Base-by-base conservation (phyloP, 2,797 vertebrate species). In the Nyctalus aviator region DNA sequence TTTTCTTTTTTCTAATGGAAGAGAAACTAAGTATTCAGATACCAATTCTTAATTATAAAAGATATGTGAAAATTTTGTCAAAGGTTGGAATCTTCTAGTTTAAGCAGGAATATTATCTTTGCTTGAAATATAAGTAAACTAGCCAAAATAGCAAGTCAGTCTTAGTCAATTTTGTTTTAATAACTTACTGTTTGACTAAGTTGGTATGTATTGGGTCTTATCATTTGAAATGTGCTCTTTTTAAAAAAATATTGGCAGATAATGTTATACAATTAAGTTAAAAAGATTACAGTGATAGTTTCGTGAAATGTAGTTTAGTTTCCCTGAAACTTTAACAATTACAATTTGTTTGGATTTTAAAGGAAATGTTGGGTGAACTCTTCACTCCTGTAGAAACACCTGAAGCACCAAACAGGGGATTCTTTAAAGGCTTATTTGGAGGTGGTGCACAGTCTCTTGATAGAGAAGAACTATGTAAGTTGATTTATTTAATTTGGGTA, bases 331-430 rank as follows among this genome's bases (percentile, higher is more conserved):
- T 88, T 78, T 94, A 95, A 91, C 77, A 90, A 72, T 94, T 76
- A 37, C 9, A 37, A 95, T 91, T 95, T 82, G 64, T 85, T 95
- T 96, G 96, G 15, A 50, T 95, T 90, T 98, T 98, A 94, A 98
- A 99, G 99, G 99, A 99, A 98, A 99, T 99, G 99, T 97, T 99
- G 91, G 99, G 99, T 59, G 99, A 99, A 97, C 98, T 99, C 96
- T 99, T 99, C 97, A 99, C 99, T 96, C 99, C 99, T 79, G 99
- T 99, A 94, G 99, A 99, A 98, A 99, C 99, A 83, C 99, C 99
- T 73, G 99, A 99, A 97, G 99, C 99, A 55, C 99, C 99, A 0
- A 99, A 99, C 98, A 99, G 99, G 92, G 99, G 99, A 0, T 99
- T 99, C 98, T 99, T 99, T 97, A 99, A 99, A 98, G 99, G 99